Base-by-base conservation (phyloP, 1,140 invertebrate species). In the Tetraneura akinire region DNA sequence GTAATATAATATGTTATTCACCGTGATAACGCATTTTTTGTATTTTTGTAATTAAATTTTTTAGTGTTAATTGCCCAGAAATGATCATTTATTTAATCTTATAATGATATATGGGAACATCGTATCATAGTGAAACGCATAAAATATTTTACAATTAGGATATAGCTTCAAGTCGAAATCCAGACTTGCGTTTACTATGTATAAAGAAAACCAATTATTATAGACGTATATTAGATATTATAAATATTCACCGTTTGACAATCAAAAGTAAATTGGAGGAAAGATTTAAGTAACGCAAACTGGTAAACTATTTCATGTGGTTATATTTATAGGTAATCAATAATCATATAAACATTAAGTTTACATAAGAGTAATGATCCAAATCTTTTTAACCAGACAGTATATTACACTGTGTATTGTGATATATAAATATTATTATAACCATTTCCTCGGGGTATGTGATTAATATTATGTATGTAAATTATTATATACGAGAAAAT, bases 331-430 rank as follows among this genome's bases (percentile, higher is more conserved):
- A n/a, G n/a, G n/a, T n/a, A n/a, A n/a, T n/a, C n/a, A n/a, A n/a
- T n/a, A 8, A 37, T 37, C 3, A 3, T 37, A 66, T 64, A 66
- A n/a, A 66, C 42, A 42, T 42, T 66, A 21, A 66, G 32, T 66
- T 66, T 66, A 42, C 13, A 66, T 66, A 66, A 66, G 64, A 66
- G 32, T 37, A 66, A 42, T 47, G 45, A 49, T 70, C 18, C 45
- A 26, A 70, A 49, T 32, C 21, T 4, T 47, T 70, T 49, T 18
- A 26, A 49, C 49, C 42, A 42, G 66, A 70, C 49, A 70, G 26
- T 49, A 16, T 42, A 26, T 8, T 16, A 45, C 3, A 49, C 45
- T 42, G 21, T 42, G 21, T 32, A 62, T 18, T 21, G n/a, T n/a
- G n/a, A n/a, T n/a, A n/a, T n/a, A n/a, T n/a, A n/a, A n/a, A n/a